phyloP scores from a whole-genome alignment of 2,113 vertebrate species.

The Larimichthys crocea region DNA sequence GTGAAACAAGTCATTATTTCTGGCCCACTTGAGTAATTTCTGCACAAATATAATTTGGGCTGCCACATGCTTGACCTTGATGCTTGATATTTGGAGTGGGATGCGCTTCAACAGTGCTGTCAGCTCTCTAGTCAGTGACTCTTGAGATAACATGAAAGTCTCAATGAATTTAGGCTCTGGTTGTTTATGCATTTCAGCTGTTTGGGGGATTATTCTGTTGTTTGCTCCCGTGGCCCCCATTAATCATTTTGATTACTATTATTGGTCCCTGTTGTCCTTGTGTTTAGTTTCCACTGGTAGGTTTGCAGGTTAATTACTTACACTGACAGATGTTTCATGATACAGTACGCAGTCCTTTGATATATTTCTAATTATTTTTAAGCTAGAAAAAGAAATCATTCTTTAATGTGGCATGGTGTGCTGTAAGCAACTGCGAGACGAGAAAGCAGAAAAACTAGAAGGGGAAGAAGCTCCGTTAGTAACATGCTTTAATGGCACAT shows the following conservation, averaged over 20 bases:
- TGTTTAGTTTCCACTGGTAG: constrained; percentile 7
- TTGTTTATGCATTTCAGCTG: constrained; percentile 35
- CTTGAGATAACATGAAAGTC: constrained; percentile 28
- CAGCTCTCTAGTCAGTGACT: constrained; percentile 40
- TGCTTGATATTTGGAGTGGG: constrained; percentile 52
- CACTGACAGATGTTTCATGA: background rate
- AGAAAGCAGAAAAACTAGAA: too few relatives aligned
- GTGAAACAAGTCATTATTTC: constrained; percentile 46
- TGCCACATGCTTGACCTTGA: constrained; percentile 54
- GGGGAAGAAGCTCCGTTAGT: too few relatives aligned
- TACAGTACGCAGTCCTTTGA: background rate
- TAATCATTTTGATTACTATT: constrained; percentile 5
- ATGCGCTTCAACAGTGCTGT: constrained; percentile 38
- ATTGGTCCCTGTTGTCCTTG: background rate
- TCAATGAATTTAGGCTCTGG: constrained; percentile 27
- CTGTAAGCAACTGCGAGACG: too few relatives aligned
- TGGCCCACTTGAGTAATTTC: constrained; percentile 41
- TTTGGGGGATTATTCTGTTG: constrained; percentile 14
- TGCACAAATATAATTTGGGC: constrained; percentile 42
- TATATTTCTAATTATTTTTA: background rate
- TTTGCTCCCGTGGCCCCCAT: background rate
- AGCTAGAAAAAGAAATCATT: background rate
- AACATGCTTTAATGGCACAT: too few relatives aligned
- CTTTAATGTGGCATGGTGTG: background rate
- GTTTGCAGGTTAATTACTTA: background rate